Conservation (phyloP, 2,797 vertebrate species). For the Leuciscus waleckii region DNA sequence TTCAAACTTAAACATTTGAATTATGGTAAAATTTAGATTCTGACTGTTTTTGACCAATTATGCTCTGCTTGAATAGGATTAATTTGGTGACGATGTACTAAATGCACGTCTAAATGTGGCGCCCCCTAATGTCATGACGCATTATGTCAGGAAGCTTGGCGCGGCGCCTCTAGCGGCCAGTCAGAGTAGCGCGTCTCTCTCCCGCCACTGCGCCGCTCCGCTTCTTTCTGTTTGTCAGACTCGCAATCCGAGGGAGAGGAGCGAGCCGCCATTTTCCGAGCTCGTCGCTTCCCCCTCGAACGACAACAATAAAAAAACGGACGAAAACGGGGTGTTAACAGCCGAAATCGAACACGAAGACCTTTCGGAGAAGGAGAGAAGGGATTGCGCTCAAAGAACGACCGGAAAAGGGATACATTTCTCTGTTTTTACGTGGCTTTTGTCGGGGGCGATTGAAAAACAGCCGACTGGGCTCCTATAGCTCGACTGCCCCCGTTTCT, state of each 20-base stretch:
- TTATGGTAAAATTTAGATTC: too few relatives aligned
- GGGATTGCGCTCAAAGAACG: slow-evolving; percentile 6
- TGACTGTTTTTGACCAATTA: background rate
- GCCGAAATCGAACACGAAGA: background rate
- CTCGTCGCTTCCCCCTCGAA: slow-evolving; percentile 68
- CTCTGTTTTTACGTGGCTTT: slow-evolving; percentile 41
- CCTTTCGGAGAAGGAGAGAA: slow-evolving; percentile 23
- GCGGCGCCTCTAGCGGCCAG: slow-evolving; percentile 61
- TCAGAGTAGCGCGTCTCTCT: slow-evolving; percentile 53
- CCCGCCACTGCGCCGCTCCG: slow-evolving; percentile 63
- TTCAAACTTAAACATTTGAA: background rate
- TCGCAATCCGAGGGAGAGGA: slow-evolving; percentile 74
- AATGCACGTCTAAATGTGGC: slow-evolving; percentile 23
- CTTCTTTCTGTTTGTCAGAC: slow-evolving; percentile 69
- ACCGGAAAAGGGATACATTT: slow-evolving; percentile 26
- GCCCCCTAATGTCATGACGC: slow-evolving; percentile 66
- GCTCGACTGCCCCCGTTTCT: slow-evolving; percentile 61
- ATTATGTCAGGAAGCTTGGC: slow-evolving; percentile 14
- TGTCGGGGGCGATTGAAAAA: slow-evolving; percentile 43
- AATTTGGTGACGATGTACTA: background rate
- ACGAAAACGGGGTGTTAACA: slow-evolving; percentile 50
- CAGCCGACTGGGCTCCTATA: slow-evolving; percentile 48
- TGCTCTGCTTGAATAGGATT: background rate
- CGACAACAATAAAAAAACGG: slow-evolving; percentile 65
- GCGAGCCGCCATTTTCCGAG: slow-evolving; percentile 84